Conservation (phyloP, 2,797 vertebrate species). For the Parauchenoglanis ngamensis region DNA sequence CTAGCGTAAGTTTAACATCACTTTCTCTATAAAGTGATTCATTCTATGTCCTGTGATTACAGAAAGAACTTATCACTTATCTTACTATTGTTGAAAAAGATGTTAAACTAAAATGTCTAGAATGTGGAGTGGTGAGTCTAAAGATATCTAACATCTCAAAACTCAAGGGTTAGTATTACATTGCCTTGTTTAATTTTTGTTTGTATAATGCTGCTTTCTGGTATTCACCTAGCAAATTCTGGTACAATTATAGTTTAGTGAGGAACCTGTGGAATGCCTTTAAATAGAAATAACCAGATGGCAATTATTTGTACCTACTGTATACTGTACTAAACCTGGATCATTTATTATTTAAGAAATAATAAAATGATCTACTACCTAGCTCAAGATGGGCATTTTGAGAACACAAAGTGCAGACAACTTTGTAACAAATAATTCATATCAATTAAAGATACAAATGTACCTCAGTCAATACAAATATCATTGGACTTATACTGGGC, state of each 20-base stretch:
- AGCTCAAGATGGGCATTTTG: neutral
- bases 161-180: neutral
- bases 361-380: neutral
- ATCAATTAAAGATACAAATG: neutral
- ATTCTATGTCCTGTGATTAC: neutral
- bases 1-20: conserved; percentile 35
- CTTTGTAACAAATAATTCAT: neutral
- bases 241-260: neutral
- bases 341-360: neutral
- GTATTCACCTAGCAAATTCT: neutral
- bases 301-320: neutral
- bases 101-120: neutral
- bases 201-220: neutral
- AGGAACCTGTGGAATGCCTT: neutral
- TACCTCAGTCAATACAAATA: neutral
- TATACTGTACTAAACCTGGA: neutral
- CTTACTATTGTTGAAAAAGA: neutral
- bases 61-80: neutral
- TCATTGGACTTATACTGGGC: neutral
- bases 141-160: neutral
- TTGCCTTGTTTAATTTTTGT: neutral
- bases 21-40: neutral
- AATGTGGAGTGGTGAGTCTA: neutral
- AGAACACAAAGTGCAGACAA: neutral
- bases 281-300: neutral